These are phyloP conservation scores for Zosterops lateralis DNA, from an alignment of 2,113 vertebrate genomes.

Conservation along the genomic window DNA sequence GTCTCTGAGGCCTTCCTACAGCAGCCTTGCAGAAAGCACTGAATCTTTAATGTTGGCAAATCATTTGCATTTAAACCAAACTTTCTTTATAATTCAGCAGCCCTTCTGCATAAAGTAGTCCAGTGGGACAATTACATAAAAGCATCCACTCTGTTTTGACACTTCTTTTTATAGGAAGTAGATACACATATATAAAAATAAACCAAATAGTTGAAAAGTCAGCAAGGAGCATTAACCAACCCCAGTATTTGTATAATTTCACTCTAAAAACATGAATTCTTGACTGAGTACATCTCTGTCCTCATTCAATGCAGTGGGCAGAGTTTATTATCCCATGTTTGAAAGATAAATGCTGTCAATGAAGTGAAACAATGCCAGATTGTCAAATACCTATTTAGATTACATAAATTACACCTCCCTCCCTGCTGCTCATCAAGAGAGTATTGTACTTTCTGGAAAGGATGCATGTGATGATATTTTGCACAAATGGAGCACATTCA, in stretches of 20 bases:
- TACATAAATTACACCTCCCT: not conserved
- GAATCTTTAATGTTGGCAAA: not conserved
- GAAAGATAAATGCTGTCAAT: not conserved
- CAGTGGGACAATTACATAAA: not conserved
- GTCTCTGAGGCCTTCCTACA: not conserved
- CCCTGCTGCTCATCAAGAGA: not conserved
- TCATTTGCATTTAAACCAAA: constrained; percentile 26
- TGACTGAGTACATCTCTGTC: not conserved
- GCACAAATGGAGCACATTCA: accelerated
- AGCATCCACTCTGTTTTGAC: not conserved
- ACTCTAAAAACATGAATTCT: not conserved
- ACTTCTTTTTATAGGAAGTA: not conserved
- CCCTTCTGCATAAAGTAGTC: not conserved
- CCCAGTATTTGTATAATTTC: not conserved
- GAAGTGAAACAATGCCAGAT: not conserved
- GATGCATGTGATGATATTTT: not conserved
- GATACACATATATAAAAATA: not conserved
- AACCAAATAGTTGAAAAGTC: not conserved
- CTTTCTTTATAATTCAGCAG: not conserved
- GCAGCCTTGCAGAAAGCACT: not conserved
- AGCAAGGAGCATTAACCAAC: not conserved
- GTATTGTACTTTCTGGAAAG: not conserved
- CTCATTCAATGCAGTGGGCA: not conserved
- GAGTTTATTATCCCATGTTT: not conserved
- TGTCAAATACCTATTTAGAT: not conserved